Evolutionary conservation across 2,888 invertebrate genomes (phyloP), one percentile per base, ranked within the genome.

Genomic region (Hecatera dysodea): DNA sequence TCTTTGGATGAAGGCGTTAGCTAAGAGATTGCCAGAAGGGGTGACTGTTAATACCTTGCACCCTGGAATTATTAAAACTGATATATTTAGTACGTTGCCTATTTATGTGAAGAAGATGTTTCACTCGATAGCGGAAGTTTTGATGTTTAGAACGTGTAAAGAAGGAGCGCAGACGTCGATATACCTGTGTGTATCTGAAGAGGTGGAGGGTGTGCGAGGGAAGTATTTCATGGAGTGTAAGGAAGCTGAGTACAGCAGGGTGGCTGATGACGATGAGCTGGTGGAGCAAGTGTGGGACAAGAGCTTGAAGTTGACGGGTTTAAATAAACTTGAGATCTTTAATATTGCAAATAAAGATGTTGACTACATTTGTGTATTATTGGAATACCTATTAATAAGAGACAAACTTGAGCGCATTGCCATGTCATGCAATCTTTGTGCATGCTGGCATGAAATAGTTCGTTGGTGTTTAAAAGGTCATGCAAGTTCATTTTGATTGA

Each of bases 91-190:
- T 55, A 97, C 96, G 82, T 91, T 96, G 19, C 96, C 97, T 0
- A 33, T 75, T 0, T 3, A 62, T 1, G 0, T 24, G 1, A 2
- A 97, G 1, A 97, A 96, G 24, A 92, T 96, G 0, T 77, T 97
- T 76, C 89, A 94, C 75, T 85, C 96, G 8, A 90, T 97, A 4
- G 93, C 97, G 0, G 97, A 96, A 84, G 19, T 6, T 12, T 90
- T 96, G 1, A 93, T 97, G 86, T 98, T 97, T 85, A 98, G 98
- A 93, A 97, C 96, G 2, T 93, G 97, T 0, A 96, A 96, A 79
- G 97, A 98, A 90, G 98, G 98, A 0, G 98, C 98, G 0, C 98
- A 98, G 88, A 98, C 98, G 0, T 96, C 96, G 0, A 96, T 98
- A 63, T 97, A 98, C 86, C 87, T 98, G 67, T 97, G 98, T 19